Conservation (phyloP, 2,797 vertebrate species). For the Glyptemys insculpta region DNA sequence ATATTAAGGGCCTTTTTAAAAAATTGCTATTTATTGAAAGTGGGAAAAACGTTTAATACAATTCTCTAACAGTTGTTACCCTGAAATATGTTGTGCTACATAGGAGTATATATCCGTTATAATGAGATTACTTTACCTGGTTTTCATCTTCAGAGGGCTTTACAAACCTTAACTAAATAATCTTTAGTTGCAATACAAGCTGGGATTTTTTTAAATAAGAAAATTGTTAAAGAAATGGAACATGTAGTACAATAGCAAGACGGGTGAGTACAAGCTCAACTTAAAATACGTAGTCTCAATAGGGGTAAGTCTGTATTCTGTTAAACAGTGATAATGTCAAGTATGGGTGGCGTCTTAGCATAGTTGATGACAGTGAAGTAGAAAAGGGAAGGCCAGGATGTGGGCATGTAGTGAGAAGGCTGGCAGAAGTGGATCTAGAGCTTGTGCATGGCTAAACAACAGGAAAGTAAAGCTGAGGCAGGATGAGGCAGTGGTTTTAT, state of each 20-base stretch:
- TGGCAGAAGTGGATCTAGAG: not conserved
- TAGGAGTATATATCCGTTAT: not conserved
- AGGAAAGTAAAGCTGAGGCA: not conserved
- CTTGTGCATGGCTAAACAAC: not conserved
- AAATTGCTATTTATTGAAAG: slow-evolving; percentile 56
- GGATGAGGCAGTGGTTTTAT: not conserved
- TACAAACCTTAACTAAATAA: not conserved
- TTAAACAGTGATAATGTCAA: not conserved
- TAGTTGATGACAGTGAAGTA: rapidly evolving
- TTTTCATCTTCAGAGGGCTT: slow-evolving; percentile 22
- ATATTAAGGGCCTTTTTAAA: slow-evolving; percentile 37
- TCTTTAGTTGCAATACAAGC: not conserved
- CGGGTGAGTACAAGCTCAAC: not conserved
- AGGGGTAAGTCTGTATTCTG: not conserved
- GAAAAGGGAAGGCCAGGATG: not conserved
- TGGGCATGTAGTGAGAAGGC: not conserved
- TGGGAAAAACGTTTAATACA: slow-evolving; percentile 55
- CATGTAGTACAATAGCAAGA: not conserved
- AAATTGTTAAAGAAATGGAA: not conserved
- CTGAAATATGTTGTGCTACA: not conserved
- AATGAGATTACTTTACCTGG: not conserved
- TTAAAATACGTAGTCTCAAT: not conserved
- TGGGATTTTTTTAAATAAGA: slow-evolving; percentile 15
- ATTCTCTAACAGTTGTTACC: not conserved
- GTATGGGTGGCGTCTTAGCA: not conserved